Conservation (phyloP, 64 coral and sea anemone species). For the Platygyra sinensis region DNA sequence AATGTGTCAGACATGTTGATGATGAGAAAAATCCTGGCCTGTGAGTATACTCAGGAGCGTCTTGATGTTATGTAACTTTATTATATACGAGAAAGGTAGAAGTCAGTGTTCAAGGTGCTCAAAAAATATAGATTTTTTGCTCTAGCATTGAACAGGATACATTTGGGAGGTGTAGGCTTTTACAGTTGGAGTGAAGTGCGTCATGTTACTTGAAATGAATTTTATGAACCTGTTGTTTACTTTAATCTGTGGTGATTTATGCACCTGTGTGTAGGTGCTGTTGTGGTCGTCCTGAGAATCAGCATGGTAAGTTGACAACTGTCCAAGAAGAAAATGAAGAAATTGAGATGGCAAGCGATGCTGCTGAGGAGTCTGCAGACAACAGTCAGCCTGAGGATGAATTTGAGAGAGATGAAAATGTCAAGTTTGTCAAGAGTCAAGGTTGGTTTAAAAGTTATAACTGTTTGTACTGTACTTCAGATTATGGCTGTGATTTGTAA, state of each 20-base stretch:
- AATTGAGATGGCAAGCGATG: conserved; percentile 1
- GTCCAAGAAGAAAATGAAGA: conserved; percentile 59
- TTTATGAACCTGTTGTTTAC: no score
- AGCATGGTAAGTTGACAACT: conserved; percentile 40
- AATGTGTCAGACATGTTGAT: conserved; percentile 63
- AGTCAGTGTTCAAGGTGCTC: no score
- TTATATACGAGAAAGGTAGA: background rate
- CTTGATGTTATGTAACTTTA: background rate
- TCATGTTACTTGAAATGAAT: background rate
- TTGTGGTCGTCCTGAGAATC: conserved; percentile 53
- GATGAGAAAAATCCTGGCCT: conserved; percentile 26
- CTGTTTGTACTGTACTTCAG: background rate
- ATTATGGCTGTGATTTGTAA: no score
- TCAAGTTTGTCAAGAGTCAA: background rate
- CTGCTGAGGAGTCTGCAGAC: background rate
- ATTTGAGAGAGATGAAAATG: background rate
- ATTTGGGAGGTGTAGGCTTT: no score
- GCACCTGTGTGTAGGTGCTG: conserved; percentile 16
- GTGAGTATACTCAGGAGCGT: conserved; percentile 4
- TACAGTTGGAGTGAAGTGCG: no score
- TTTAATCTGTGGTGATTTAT: background rate
- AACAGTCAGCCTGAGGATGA: background rate
- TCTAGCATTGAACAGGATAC: no score
- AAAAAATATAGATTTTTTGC: no score
- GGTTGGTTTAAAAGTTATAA: background rate